Base-by-base conservation (phyloP, 2,888 invertebrate genomes). In the Nymphalis c-album region DNA sequence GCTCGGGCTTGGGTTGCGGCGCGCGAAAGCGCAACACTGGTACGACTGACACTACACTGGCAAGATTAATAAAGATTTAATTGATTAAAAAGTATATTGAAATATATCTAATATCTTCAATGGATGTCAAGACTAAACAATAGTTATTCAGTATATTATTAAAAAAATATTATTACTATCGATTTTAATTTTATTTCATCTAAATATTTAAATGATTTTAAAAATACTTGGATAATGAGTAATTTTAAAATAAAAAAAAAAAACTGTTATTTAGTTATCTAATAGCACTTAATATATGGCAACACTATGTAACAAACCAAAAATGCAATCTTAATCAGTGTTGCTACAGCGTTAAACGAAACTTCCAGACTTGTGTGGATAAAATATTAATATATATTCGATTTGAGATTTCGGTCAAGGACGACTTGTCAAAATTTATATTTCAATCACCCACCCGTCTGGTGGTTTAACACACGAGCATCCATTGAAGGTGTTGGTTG, bases 1-100 rank as follows among this genome's bases (percentile, higher is more conserved):
- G 91, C 86, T 90, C 90, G 91, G 91, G 91, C 91, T 91, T 91
- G 90, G 91, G 91, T 90, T 88, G 85, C 76, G 91, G 90, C 82
- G 80, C 77, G 78, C 77, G 68, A 60, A 65, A 65, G 77, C 78
- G 78, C 78, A 73, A 75, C 53, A 63, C 60, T 63, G 64, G 74
- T 67, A 58, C 72, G 71, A 69, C 67, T 69, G 71, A 63, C 62
- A 31, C 18, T 53, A 60, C 72, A 62, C 67, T 64, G 69, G 60
- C 57, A 60, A 46, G 48, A 53, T 58, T 47, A 53, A 31, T 22
- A 47, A 48, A 18, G 18, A 55, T 35, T 16, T 18, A n/a, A 31
- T n/a, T 8, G 1, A 10, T 13, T 55, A 20, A 62, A 31, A 50
- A 8, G 35, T 20, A 8, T 31, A 22, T 22, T n/a, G 16, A 18